phyloP scores from a whole-genome alignment of 2,113 vertebrate genomes.

The Pygoscelis adeliae region DNA sequence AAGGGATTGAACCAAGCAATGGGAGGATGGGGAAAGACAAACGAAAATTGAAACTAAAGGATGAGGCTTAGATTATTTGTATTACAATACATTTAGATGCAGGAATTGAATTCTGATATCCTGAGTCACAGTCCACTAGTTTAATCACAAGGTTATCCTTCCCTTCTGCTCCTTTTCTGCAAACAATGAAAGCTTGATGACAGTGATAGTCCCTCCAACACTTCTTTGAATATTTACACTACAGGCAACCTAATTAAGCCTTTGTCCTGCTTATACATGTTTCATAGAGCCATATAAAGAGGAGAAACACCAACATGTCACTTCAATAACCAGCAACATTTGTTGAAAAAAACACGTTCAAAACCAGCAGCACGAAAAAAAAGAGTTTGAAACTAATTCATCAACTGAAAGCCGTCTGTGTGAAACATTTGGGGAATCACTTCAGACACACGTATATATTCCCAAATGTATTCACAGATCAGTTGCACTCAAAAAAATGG shows the following conservation, averaged over 20 bases:
- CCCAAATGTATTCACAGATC: not conserved
- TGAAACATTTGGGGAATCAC: not conserved
- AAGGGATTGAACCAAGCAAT: not conserved
- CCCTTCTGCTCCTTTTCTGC: not conserved
- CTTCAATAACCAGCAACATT: not conserved
- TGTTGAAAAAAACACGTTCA: not conserved
- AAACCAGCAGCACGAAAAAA: not conserved
- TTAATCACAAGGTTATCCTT: conserved; percentile 34
- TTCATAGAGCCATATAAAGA: not conserved
- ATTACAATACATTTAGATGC: not conserved
- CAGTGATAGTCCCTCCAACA: not conserved
- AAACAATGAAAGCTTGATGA: not conserved
- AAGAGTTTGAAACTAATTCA: not conserved
- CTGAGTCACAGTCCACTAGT: conserved; percentile 4
- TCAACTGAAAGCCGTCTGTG: not conserved
- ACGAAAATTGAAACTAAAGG: not conserved
- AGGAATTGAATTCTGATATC: conserved; percentile 4
- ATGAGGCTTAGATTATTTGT: not conserved
- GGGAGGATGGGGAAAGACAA: not conserved
- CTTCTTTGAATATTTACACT: not conserved
- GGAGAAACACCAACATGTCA: not conserved
- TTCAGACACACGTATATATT: not conserved
- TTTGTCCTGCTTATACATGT: not conserved
- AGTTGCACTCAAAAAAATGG: not conserved
- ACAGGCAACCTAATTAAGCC: not conserved